Evolutionary conservation across 2,888 invertebrate species (phyloP).

Genomic region (Heliconius sara): DNA sequence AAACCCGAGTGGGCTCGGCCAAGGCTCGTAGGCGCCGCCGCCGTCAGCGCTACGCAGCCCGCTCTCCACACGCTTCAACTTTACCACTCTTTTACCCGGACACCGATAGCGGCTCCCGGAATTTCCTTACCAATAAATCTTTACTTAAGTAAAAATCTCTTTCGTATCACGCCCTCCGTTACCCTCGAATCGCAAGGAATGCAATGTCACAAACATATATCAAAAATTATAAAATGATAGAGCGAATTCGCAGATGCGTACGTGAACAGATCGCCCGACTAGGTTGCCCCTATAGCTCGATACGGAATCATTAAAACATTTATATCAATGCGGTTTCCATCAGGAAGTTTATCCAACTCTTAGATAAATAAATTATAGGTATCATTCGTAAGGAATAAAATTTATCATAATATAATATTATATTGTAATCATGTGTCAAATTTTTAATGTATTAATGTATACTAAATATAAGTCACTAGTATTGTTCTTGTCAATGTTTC

Average conservation of each 20-base stretch:
- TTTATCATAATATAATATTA: conserved; percentile 61
- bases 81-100: conserved; percentile 67
- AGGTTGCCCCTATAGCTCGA: conserved; percentile 83
- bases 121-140: conserved; percentile 78
- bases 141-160: conserved; percentile 75
- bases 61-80: conserved; percentile 59
- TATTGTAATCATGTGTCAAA: conserved; percentile 80
- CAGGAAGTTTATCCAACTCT: conserved; percentile 80
- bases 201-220: conserved; percentile 72
- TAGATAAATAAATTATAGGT: conserved; percentile 61
- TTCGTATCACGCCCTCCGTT: conserved; percentile 73
- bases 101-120: conserved; percentile 77
- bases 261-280: conserved; percentile 74
- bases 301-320: conserved; percentile 62
- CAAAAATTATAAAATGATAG: conserved; percentile 48
- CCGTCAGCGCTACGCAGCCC: conserved; percentile 49
- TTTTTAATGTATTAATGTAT: conserved; percentile 69
- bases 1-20: conserved; percentile 80
- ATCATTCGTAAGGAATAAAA: conserved; percentile 47
- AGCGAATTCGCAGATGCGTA: conserved; percentile 79
- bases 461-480: conserved; percentile 73
- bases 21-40: conserved; percentile 72
- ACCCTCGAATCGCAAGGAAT: conserved; percentile 73
- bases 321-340: conserved; percentile 76
- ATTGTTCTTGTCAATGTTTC: conserved; percentile 82